phyloP scores from a whole-genome alignment of 2,113 vertebrate genomes.

The Zootoca vivipara region DNA sequence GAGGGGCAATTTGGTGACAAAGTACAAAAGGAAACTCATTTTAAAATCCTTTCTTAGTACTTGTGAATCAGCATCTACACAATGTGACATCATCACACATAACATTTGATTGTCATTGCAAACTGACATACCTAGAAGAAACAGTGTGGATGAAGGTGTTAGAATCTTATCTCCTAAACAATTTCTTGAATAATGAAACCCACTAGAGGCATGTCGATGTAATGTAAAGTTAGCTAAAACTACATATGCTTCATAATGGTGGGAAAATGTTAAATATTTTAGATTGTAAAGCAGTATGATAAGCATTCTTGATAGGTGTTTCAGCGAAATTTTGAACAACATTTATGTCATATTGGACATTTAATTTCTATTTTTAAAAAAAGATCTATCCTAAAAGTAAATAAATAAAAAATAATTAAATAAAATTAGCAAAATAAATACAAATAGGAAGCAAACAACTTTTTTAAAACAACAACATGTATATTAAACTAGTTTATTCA shows the following conservation, averaged over 20 bases:
- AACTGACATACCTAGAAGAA: neutral
- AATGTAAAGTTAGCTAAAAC: neutral
- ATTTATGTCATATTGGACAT: neutral
- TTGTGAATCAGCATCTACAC: neutral
- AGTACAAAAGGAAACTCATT: neutral
- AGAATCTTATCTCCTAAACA: neutral
- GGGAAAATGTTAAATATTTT: neutral
- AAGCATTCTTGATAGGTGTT: rapidly evolving
- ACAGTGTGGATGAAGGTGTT: neutral
- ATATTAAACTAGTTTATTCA: neutral
- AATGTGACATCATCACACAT: neutral
- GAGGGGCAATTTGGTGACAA: neutral
- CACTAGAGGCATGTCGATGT: too few relatives aligned
- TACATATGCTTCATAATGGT: neutral
- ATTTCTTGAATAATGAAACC: neutral
- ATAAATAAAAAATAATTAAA: neutral
- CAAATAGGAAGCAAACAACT: neutral
- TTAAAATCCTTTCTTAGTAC: neutral
- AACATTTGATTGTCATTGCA: neutral
- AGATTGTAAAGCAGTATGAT: neutral
- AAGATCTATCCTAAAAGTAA: neutral
- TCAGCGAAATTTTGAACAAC: neutral
- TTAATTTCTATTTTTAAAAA: neutral
- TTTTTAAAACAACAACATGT: neutral
- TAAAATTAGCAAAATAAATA: neutral